phyloP scores from a whole-genome alignment of 2,113 vertebrate species.

The Sebastes fasciatus region DNA sequence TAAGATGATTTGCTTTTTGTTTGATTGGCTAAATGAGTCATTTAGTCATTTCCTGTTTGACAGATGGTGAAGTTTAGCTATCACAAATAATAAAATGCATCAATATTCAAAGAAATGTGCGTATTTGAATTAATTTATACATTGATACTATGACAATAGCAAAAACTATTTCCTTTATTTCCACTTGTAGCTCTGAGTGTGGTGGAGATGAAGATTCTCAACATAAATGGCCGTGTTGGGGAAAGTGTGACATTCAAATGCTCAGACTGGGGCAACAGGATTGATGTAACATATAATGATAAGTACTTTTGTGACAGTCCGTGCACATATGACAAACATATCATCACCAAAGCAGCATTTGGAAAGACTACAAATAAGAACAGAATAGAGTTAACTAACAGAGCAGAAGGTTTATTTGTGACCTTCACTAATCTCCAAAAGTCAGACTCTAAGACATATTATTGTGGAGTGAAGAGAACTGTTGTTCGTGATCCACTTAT shows the following conservation, averaged over 20 bases:
- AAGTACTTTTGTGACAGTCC: conserved; percentile 45
- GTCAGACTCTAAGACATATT: conserved; percentile 27
- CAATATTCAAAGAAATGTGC: neutral
- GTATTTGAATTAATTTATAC: too few relatives aligned
- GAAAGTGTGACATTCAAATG: conserved; percentile 5
- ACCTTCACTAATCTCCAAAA: conserved; percentile 34
- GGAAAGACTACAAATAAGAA: accelerated
- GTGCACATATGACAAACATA: neutral
- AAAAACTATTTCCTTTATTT: conserved; percentile 3
- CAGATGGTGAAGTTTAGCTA: neutral
- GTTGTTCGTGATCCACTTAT: accelerated
- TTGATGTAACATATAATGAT: accelerated
- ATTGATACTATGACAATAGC: neutral
- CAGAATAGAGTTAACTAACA: neutral
- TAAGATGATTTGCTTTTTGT: too few relatives aligned
- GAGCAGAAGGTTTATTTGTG: neutral
- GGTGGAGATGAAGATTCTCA: conserved; percentile 5
- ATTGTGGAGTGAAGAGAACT: neutral
- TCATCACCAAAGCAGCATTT: conserved; percentile 15
- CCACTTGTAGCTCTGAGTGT: conserved; percentile 23
- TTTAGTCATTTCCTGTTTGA: neutral
- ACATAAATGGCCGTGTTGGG: neutral
- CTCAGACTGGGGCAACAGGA: neutral
- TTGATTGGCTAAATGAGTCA: neutral
- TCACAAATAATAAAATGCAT: neutral